phyloP scores from a whole-genome alignment of 2,888 invertebrate genomes.

The Deilephila porcellus region DNA sequence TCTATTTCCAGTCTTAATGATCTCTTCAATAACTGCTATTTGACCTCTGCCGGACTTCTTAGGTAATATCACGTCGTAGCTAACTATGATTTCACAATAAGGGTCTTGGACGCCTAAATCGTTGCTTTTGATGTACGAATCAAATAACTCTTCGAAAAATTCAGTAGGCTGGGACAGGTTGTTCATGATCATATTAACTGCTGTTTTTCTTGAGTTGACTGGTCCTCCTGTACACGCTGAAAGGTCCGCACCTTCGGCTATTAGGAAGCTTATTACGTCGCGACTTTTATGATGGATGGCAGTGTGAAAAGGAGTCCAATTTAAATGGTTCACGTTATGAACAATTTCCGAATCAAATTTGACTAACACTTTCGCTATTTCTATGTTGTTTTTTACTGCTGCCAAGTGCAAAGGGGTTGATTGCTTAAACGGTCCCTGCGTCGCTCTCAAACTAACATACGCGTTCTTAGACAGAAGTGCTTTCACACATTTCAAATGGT shows the following conservation, averaged over 20 bases:
- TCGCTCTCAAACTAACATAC: slow-evolving; percentile 25
- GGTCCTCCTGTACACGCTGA: slow-evolving; percentile 43
- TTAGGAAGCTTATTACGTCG: slow-evolving; percentile 35
- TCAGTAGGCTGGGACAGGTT: slow-evolving; percentile 73
- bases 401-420: slow-evolving; percentile 69
- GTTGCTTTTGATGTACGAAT: slow-evolving; percentile 69
- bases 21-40: slow-evolving; percentile 31
- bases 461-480: slow-evolving; percentile 45
- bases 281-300: slow-evolving; percentile 70
- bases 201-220: slow-evolving; percentile 49
- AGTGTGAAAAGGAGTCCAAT: slow-evolving; percentile 52
- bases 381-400: slow-evolving; percentile 58
- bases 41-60: not conserved
- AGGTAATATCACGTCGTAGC: slow-evolving; percentile 46
- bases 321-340: slow-evolving; percentile 49
- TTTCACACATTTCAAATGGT: slow-evolving; percentile 53
- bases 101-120: slow-evolving; percentile 62
- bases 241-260: slow-evolving; percentile 36
- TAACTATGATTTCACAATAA: slow-evolving; percentile 61
- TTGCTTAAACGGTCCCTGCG: slow-evolving; percentile 42
- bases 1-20: slow-evolving; percentile 29
- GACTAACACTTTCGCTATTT: slow-evolving; percentile 60
- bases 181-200: slow-evolving; percentile 59
- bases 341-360: slow-evolving; percentile 58
- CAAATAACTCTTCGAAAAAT: slow-evolving; percentile 74